phyloP scores from a whole-genome alignment of 2,113 vertebrate genomes.

The Amphiprion percula region DNA sequence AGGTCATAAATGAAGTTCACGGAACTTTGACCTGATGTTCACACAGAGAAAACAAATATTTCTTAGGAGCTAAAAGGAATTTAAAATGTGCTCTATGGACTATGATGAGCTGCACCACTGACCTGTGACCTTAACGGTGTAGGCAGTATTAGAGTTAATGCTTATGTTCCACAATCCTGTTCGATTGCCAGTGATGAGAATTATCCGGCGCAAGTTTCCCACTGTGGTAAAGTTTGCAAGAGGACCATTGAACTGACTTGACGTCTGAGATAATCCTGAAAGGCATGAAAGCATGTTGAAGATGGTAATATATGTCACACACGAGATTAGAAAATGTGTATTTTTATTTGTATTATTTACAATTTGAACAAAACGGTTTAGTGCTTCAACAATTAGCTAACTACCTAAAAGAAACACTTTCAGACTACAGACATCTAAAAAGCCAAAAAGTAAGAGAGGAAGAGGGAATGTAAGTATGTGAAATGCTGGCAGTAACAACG shows the following conservation, averaged over 20 bases:
- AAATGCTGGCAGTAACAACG: not conserved
- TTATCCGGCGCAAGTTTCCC: conserved; percentile 73
- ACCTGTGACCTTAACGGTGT: conserved; percentile 81
- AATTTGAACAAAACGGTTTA: too few species aligned
- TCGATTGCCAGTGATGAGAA: conserved; percentile 54
- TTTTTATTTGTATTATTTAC: not conserved
- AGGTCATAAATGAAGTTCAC: conserved; percentile 77
- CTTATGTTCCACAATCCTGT: conserved; percentile 75
- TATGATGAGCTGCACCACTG: not conserved
- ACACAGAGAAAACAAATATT: not conserved
- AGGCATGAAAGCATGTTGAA: not conserved
- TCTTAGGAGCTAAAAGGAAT: not conserved
- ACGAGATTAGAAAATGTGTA: not conserved
- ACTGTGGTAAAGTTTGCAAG: conserved; percentile 60
- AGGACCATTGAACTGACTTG: conserved; percentile 60
- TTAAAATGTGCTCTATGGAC: too few species aligned
- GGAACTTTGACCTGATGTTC: conserved; percentile 74
- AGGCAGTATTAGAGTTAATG: conserved; percentile 64
- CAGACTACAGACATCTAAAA: too few species aligned
- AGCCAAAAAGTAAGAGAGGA: not conserved
- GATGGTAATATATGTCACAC: not conserved
- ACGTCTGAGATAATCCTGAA: conserved; percentile 73
- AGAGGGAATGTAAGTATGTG: not conserved
- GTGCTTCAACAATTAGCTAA: too few species aligned
- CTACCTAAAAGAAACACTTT: too few species aligned